These are phyloP conservation scores for Drosophila mulleri DNA, from an alignment of 2,888 invertebrate species.

Conservation along the genomic window DNA sequence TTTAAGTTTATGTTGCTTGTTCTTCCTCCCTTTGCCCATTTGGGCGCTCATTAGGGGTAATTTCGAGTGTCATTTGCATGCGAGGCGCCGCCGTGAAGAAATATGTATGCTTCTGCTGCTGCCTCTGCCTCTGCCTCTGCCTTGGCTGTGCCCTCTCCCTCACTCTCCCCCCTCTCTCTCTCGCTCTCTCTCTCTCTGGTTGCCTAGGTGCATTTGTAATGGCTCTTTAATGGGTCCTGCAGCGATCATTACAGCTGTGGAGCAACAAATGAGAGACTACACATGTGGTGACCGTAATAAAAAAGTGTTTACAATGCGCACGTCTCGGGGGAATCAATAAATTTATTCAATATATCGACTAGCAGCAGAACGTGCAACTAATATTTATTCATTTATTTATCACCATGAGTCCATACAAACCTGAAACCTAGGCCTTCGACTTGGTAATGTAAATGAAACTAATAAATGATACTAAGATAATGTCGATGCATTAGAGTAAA, in stretches of 20 bases:
- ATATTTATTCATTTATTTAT: too few relatives aligned
- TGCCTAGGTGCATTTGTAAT: slow-evolving; percentile 54
- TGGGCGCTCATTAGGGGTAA: slow-evolving; percentile 67
- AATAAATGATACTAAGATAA: too few relatives aligned
- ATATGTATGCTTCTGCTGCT: slow-evolving; percentile 35
- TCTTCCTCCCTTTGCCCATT: slow-evolving; percentile 29
- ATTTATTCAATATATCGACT: neutral
- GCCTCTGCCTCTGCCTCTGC: too few relatives aligned
- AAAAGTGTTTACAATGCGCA: too few relatives aligned
- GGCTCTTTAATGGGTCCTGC: slow-evolving; percentile 63
- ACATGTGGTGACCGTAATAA: neutral
- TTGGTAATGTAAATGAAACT: too few relatives aligned
- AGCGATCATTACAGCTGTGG: slow-evolving; percentile 29
- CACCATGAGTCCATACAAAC: too few relatives aligned
- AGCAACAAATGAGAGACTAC: neutral
- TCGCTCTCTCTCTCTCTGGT: too few relatives aligned
- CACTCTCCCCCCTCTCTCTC: too few relatives aligned
- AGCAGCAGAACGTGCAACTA: too few relatives aligned
- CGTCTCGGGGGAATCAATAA: neutral
- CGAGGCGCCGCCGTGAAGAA: slow-evolving; percentile 30
- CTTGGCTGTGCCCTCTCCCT: too few relatives aligned
- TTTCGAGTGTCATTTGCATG: slow-evolving; percentile 68
- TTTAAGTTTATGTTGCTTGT: slow-evolving; percentile 24
- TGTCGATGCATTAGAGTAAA: too few relatives aligned
- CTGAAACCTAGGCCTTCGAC: too few relatives aligned